Evolutionary conservation across 2,888 invertebrate genomes (phyloP), one percentile per base, ranked within the genome.

Genomic region (Philopedon plagiatum): DNA sequence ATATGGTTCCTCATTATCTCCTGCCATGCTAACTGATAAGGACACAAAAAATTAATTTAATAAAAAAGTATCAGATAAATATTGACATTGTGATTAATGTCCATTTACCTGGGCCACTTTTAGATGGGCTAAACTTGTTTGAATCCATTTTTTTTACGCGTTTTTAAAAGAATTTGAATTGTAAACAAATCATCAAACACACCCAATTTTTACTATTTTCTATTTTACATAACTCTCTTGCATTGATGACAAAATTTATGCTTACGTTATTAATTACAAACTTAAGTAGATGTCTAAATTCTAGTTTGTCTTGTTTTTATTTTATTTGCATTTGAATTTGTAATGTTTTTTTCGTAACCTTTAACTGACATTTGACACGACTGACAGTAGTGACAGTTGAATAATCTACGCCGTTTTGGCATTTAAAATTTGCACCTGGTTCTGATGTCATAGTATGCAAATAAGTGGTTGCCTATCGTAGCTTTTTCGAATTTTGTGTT

Each of bases 1-100:
- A 84, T 93, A 92, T 7, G 92, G 90, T 81, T 95, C 96, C 76
- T 95, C 83, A 57, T 78, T 80, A 76, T 80, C 79, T 69, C 75
- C 79, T 26, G 63, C 71, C 71, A 76, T 75, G 63, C 73, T 77
- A 8, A 75, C 77, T 79, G 74, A 68, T 68, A 74, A 71, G 18
- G 19, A 58, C 15, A 54, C 34, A 60, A 44, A 34, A 37, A 29
- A 23, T 44, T 5, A 41, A 49, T 62, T 23, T 21, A 39, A 32
- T 56, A 62, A 51, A 18, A 39, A 23, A 34, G 9, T 19, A 21
- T 13, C 8, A 18, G 9, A 21, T 32, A 41, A 32, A 44, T 54
- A 61, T 61, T 44, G 44, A 46, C 18, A 54, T 37, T 37, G 1
- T 15, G 41, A 61, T 58, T 8, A 58, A 23, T 23, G 19, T 46